phyloP scores from a whole-genome alignment of 2,113 vertebrate species.

The Sakesphorus luctuosus region DNA sequence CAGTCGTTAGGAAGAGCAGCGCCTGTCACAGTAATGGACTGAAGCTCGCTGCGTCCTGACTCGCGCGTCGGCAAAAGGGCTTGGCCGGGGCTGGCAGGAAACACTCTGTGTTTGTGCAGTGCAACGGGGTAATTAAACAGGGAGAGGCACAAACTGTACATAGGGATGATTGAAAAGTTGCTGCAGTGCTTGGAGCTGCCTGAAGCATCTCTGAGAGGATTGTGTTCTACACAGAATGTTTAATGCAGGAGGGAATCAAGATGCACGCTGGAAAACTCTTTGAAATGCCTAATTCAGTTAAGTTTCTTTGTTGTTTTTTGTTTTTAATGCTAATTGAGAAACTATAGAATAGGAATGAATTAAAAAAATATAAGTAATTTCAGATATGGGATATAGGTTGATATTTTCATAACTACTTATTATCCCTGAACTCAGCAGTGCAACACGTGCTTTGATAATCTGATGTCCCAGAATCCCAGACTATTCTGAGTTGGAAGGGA shows the following conservation, averaged over 20 bases:
- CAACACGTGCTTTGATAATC: no score
- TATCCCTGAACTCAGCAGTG: no score
- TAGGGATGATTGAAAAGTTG: background rate
- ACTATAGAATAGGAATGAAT: no score
- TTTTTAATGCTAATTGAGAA: no score
- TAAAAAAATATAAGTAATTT: no score
- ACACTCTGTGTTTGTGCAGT: background rate
- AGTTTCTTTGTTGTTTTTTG: background rate
- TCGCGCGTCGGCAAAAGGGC: conserved; percentile 62
- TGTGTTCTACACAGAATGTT: background rate
- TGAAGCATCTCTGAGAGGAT: background rate
- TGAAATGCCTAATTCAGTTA: background rate
- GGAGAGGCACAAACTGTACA: background rate
- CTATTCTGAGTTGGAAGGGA: no score
- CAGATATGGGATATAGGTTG: no score
- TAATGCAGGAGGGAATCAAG: background rate
- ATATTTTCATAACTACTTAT: no score
- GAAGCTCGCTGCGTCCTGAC: conserved; percentile 55
- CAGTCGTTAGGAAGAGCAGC: conserved; percentile 83
- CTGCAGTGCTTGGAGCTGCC: background rate
- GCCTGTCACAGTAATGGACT: conserved; percentile 83
- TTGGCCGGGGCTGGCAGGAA: conserved; percentile 47
- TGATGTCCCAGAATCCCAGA: no score
- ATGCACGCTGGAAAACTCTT: background rate
- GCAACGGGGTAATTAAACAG: background rate